Conservation (phyloP, 2,113 vertebrate species). For the Dromiciops gliroides region DNA sequence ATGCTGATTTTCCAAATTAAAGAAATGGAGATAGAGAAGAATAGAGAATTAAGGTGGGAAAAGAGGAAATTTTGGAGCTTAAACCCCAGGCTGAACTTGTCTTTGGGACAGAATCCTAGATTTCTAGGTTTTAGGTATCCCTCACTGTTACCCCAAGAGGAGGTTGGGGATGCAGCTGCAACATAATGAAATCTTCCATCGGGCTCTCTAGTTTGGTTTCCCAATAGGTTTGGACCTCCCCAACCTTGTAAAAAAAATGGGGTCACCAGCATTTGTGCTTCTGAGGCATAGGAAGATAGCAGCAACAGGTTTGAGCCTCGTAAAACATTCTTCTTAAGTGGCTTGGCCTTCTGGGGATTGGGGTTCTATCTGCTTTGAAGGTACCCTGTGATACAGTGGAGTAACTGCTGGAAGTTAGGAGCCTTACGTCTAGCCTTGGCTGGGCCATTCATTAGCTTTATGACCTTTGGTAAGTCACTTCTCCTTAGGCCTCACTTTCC, state of each 20-base stretch:
- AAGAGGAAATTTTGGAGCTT: background rate
- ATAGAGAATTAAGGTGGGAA: background rate
- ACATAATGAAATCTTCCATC: background rate
- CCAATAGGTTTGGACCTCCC: background rate
- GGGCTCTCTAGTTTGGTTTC: background rate
- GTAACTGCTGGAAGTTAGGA: background rate
- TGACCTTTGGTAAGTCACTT: background rate
- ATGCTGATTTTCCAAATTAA: conserved; percentile 3
- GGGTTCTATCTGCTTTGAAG: conserved; percentile 34
- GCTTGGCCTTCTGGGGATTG: background rate
- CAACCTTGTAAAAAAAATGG: background rate
- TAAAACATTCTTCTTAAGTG: background rate
- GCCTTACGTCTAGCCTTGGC: background rate
- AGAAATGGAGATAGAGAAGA: background rate
- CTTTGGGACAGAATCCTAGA: background rate
- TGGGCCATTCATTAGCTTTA: background rate
- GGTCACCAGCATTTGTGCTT: background rate
- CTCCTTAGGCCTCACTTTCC: background rate
- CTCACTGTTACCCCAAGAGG: background rate
- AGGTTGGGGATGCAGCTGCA: background rate
- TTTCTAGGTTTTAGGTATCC: background rate
- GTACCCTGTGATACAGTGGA: background rate
- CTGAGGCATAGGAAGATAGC: background rate
- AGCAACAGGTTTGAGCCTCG: background rate
- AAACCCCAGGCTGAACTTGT: background rate